phyloP scores from a whole-genome alignment of 2,888 invertebrate genomes.

The Nematopogon swammerdamellus region DNA sequence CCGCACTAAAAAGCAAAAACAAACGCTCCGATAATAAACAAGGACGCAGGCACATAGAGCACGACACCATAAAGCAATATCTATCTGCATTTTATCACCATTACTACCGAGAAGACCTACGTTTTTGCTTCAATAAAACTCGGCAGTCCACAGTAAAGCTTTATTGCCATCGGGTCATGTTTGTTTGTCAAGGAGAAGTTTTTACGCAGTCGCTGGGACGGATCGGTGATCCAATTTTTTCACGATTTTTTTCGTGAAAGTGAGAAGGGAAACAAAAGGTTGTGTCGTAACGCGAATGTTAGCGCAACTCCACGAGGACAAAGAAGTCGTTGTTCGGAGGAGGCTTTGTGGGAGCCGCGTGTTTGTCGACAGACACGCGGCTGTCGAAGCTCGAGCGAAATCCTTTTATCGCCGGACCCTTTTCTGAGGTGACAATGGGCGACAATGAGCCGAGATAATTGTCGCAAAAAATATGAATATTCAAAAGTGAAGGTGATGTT shows the following conservation, averaged over 20 bases:
- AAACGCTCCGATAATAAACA: neutral
- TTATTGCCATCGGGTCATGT: constrained; percentile 7
- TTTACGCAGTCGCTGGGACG: neutral
- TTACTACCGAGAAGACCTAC: constrained; percentile 24
- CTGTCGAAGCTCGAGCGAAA: neutral
- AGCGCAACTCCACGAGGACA: neutral
- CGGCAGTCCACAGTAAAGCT: constrained; percentile 19
- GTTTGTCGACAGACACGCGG: neutral
- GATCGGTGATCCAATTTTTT: neutral
- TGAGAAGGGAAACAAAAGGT: neutral
- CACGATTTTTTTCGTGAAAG: neutral
- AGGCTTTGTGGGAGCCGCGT: neutral
- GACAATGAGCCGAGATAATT: neutral
- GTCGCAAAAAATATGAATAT: neutral
- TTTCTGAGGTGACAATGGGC: neutral
- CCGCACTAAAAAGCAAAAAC: neutral
- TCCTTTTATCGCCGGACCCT: neutral
- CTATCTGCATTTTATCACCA: neutral
- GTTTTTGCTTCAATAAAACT: constrained; percentile 46
- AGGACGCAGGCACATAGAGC: neutral
- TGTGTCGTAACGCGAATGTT: neutral
- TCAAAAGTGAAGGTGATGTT: neutral
- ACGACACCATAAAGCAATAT: neutral
- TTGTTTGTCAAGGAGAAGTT: neutral
- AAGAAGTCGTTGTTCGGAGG: neutral